Conservation (phyloP, 2,888 invertebrate genomes). For the Ypsolopha sequella region DNA sequence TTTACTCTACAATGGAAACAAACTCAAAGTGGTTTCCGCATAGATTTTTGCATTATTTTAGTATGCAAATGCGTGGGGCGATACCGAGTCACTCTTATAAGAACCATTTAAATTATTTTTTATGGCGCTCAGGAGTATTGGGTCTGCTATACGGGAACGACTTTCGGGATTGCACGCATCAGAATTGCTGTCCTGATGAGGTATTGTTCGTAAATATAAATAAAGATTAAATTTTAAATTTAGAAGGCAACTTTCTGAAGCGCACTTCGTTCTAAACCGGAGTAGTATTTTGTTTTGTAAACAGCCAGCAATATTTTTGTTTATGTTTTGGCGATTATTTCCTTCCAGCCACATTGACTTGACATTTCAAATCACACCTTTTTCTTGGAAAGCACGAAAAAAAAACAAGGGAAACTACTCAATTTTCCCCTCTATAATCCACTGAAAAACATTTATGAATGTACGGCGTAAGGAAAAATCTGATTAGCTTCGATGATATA, state of each 20-base stretch:
- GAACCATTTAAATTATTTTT: constrained; percentile 73
- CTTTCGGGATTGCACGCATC: constrained; percentile 28
- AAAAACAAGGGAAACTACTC: not conserved
- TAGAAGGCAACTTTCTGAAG: constrained; percentile 37
- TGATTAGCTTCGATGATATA: constrained; percentile 66
- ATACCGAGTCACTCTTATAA: constrained; percentile 59
- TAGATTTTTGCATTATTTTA: constrained; percentile 71
- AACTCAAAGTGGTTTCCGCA: constrained; percentile 45
- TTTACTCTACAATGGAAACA: constrained; percentile 28
- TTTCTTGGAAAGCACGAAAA: not conserved
- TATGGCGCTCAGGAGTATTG: constrained; percentile 69
- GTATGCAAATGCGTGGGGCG: constrained; percentile 64
- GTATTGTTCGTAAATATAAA: constrained; percentile 30
- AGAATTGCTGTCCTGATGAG: constrained; percentile 38
- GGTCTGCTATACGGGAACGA: constrained; percentile 35
- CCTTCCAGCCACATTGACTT: not conserved
- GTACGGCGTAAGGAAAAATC: constrained; percentile 45
- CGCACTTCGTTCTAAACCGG: constrained; percentile 24
- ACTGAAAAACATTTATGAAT: constrained; percentile 36
- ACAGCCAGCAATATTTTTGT: not conserved
- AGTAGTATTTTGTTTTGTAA: not conserved
- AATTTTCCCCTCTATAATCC: constrained; percentile 25
- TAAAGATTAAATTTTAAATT: constrained; percentile 21
- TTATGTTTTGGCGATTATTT: too few species aligned
- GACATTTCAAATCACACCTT: not conserved